Evolutionary conservation across 2,888 invertebrate genomes (phyloP).

Genomic region (Watsonalla cultraria): DNA sequence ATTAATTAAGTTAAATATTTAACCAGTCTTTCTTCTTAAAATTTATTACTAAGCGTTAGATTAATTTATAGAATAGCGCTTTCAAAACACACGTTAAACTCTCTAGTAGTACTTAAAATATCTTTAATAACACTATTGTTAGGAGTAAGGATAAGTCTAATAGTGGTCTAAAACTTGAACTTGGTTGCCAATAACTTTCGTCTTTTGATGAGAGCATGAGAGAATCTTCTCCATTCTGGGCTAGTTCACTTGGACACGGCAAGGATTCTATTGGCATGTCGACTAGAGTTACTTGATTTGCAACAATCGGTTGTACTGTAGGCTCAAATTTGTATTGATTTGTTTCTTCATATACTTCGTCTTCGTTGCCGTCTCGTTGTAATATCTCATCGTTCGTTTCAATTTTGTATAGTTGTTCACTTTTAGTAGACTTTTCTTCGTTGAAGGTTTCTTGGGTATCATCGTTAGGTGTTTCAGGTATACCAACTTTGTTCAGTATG

Average conservation of each 20-base stretch:
- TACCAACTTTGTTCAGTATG: slow-evolving; percentile 28
- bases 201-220: slow-evolving; percentile 68
- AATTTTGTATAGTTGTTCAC: slow-evolving; percentile 37
- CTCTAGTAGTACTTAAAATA: background rate
- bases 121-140: slow-evolving; percentile 20
- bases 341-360: slow-evolving; percentile 38
- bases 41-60: slow-evolving; percentile 21
- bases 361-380: slow-evolving; percentile 41
- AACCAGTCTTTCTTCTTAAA: slow-evolving; percentile 64
- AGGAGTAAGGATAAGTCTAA: slow-evolving; percentile 36
- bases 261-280: slow-evolving; percentile 51
- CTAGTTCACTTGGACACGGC: slow-evolving; percentile 48
- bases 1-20: slow-evolving; percentile 54
- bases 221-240: slow-evolving; percentile 61
- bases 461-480: slow-evolving; percentile 17
- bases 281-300: slow-evolving; percentile 47
- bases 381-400: slow-evolving; percentile 35
- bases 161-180: slow-evolving; percentile 34
- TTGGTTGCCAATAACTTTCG: slow-evolving; percentile 57
- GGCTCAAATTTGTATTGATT: slow-evolving; percentile 48
- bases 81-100: background rate
- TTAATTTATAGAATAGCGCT: background rate
- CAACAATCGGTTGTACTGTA: slow-evolving; percentile 37
- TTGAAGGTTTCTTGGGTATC: slow-evolving; percentile 11
- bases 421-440: slow-evolving; percentile 20